Evolutionary conservation across 2,797 vertebrate species (phyloP), one percentile per base, ranked within the genome.

Genomic region (Hippopotamyrus pictus): DNA sequence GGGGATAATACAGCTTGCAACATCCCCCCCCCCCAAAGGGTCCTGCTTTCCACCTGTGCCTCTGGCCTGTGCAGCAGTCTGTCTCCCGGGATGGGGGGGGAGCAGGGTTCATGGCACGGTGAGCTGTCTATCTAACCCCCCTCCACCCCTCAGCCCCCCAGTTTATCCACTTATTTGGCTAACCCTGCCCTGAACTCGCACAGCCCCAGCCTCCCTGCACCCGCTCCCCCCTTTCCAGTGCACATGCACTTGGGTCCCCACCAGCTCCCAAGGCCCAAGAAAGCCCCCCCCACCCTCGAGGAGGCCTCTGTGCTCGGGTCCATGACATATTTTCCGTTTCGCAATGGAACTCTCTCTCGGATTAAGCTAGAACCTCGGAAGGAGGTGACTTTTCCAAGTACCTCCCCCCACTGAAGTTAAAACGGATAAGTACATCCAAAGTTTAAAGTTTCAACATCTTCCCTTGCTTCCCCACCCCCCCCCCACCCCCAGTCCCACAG

Each of bases 151-250:
- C 57, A 22, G 94, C 90, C 73, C 57, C 41, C 92, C 92, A 86
- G 98, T 98, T 98, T 97, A 98, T 97, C 97, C 93, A 93, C 93
- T 83, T 97, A 97, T 98, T 99, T 99, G 97, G 97, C 97, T 98
- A 98, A 99, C 98, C 97, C 96, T 96, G 96, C 95, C 96, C 97
- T 99, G 98, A 99, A 98, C 98, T 79, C 62, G 91, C 91, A 91
- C 91, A 8, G 33, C 44, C 62, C 41, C 41, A 25, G 8, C 22
- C 51, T 84, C 46, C 73, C 44, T 29, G 62, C 69, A 2, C n/a
- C 54, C 62, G 41, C 6, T 73, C 90, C 79, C 88, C 90, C 44
- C 93, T 91, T 92, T 92, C 92, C 94, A 93, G 93, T 92, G 91
- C 93, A 92, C 92, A 89, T 93, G 93, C 91, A 91, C 84, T 41